Evolutionary conservation across 2,797 vertebrate genomes (phyloP), one percentile per base, ranked within the genome.

Genomic region (Poecilia gillii): DNA sequence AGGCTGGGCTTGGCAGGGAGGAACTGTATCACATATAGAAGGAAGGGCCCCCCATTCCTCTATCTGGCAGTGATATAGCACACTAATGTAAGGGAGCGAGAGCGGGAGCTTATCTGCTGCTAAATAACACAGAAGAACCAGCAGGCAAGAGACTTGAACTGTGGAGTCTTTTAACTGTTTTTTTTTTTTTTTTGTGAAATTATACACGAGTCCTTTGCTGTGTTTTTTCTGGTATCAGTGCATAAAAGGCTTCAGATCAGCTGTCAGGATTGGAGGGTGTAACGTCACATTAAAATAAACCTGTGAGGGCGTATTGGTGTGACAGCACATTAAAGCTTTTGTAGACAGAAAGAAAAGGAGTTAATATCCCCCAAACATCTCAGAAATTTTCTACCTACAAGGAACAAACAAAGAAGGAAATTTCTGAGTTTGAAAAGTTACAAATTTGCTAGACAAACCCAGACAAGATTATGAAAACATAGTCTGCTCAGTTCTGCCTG

Each of bases 11-110:
- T 92, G 92, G 93, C 91, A 93, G 83, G 74, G 75, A 78, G 85
- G 86, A 90, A 89, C 84, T 88, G 89, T 88, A 92, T 93, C 91
- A 81, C 85, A 87, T 86, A 89, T 80, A 93, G 86, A 90, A 82
- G 14, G 81, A 87, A 80, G 83, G 78, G 79, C 83, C 75, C 75
- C 74, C 88, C 81, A 25, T 84, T 87, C 81, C 85, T 88, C 86
- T 77, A 79, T 85, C 80, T 91, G 91, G 88, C 90, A 90, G 85
- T 62, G 87, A 87, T 86, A 51, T 59, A 85, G 86, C 86, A 76
- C 90, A 75, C 77, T 79, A 89, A 90, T 83, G 90, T 49, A 80
- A 80, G 79, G 85, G 87, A 85, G 83, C 78, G 82, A 53, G 51
- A 53, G 51, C 20, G 2, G 77, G 81, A 79, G 86, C 82, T 89